Conservation (phyloP, 2,113 vertebrate species). For the Tachysurus vachellii region DNA sequence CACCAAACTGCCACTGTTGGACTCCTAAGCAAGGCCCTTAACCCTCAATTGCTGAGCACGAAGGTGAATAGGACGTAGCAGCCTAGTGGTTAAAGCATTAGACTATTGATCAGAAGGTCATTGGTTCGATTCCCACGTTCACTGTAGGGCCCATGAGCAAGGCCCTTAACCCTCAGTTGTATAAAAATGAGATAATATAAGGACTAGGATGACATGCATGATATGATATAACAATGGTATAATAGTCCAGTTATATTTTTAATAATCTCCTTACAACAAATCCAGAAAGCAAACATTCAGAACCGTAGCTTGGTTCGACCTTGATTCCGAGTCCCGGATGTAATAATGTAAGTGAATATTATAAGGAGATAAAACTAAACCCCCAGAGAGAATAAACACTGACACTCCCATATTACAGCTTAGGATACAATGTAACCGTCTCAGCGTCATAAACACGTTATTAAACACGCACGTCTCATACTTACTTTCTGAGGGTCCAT, state of each 20-base stretch:
- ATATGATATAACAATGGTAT: neutral
- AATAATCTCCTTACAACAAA: neutral
- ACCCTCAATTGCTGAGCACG: too few species aligned
- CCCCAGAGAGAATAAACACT: neutral
- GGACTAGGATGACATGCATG: neutral
- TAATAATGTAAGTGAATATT: neutral
- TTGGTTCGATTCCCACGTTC: too few species aligned
- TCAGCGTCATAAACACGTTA: neutral
- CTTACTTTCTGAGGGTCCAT: slow-evolving; percentile 60
- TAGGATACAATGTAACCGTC: neutral
- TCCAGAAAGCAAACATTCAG: neutral
- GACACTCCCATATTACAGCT: neutral
- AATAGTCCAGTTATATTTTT: neutral
- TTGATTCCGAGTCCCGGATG: neutral
- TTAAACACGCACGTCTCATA: neutral
- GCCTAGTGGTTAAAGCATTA: too few species aligned
- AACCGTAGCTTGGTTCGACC: neutral
- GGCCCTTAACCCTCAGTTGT: too few species aligned
- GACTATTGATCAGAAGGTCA: too few species aligned
- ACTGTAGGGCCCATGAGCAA: too few species aligned
- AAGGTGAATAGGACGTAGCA: too few species aligned
- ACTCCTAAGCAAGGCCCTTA: too few species aligned
- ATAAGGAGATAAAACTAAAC: too few species aligned
- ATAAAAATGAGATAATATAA: too few species aligned
- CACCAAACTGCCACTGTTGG: too few species aligned